A percentile compares a stretch with the other conserved stretches of the same genome.
These are phyloP conservation scores for Petrocephalus sullivani DNA, from an alignment of 2,797 vertebrate genomes.

Conservation along the genomic window DNA sequence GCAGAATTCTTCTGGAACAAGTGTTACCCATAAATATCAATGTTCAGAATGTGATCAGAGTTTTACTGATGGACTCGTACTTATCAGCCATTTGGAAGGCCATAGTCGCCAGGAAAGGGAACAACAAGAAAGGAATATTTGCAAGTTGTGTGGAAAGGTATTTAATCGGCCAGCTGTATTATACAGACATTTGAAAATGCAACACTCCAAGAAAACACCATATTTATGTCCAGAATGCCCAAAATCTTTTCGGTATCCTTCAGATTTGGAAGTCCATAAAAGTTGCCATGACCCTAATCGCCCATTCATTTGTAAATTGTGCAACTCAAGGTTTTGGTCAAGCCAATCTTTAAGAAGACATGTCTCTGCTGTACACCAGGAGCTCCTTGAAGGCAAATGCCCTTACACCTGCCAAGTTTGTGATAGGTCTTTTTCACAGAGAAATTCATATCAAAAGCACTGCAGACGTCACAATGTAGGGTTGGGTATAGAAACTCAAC, in stretches of 20 bases:
- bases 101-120: slow-evolving; percentile 64
- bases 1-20: slow-evolving; percentile 32
- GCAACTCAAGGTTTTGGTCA: slow-evolving; percentile 53
- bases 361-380: slow-evolving; percentile 43
- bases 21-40: slow-evolving; percentile 60
- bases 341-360: slow-evolving; percentile 51
- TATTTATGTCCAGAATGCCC: slow-evolving; percentile 53
- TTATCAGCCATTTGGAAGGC: slow-evolving; percentile 72
- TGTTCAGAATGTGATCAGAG: slow-evolving; percentile 71
- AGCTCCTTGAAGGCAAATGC: slow-evolving; percentile 17
- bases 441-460: slow-evolving; percentile 58
- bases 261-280: slow-evolving; percentile 58
- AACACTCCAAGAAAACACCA: slow-evolving; percentile 40
- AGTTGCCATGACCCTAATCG: slow-evolving; percentile 52
- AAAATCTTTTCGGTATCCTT: slow-evolving; percentile 35
- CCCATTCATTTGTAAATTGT: slow-evolving; percentile 54
- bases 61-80: slow-evolving; percentile 70
- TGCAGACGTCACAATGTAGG: slow-evolving; percentile 45
- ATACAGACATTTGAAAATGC: slow-evolving; percentile 54
- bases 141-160: slow-evolving; percentile 50
- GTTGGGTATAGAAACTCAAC: neutral
- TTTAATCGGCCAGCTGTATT: slow-evolving; percentile 48
- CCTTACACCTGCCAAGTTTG: slow-evolving; percentile 56
- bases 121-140: slow-evolving; percentile 45
- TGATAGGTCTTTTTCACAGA: slow-evolving; percentile 52